Conservation (phyloP, 2,113 vertebrate genomes). For the Peromyscus californicus region DNA sequence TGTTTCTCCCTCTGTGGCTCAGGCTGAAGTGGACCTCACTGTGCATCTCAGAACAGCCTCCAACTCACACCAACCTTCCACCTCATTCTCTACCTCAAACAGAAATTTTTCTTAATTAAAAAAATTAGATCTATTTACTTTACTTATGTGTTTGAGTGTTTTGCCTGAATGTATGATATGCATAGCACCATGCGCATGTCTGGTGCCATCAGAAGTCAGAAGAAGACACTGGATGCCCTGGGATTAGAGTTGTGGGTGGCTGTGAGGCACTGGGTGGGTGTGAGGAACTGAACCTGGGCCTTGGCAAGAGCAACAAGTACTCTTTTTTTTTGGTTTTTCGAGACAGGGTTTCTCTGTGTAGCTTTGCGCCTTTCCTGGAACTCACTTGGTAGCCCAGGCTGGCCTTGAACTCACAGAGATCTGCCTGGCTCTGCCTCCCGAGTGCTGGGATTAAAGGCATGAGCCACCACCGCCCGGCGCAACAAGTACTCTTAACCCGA, state of each 20-base stretch:
- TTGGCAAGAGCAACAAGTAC: background rate
- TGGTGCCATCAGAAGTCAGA: background rate
- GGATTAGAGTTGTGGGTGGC: background rate
- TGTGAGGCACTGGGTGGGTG: background rate
- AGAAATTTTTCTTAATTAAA: background rate
- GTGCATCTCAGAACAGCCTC: background rate
- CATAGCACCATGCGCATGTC: background rate
- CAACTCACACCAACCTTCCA: background rate
- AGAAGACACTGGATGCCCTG: background rate
- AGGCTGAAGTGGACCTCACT: background rate
- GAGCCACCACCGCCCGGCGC: too few species aligned
- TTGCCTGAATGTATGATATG: background rate
- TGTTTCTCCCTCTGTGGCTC: background rate
- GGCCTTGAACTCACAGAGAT: too few species aligned
- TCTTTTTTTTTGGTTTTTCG: too few species aligned
- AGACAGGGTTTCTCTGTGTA: too few species aligned
- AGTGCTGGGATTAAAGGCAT: too few species aligned
- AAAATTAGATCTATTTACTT: background rate
- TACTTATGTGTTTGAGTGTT: background rate
- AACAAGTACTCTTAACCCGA: background rate
- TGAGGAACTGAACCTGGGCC: background rate
- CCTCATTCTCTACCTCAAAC: background rate
- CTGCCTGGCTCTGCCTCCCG: too few species aligned
- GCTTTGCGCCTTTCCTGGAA: too few species aligned
- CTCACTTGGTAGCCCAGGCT: too few species aligned